Percentiles rank a stretch among this genome's conserved stretches.
phyloP scores from a whole-genome alignment of 2,888 invertebrate genomes.

The Taenaris catops region DNA sequence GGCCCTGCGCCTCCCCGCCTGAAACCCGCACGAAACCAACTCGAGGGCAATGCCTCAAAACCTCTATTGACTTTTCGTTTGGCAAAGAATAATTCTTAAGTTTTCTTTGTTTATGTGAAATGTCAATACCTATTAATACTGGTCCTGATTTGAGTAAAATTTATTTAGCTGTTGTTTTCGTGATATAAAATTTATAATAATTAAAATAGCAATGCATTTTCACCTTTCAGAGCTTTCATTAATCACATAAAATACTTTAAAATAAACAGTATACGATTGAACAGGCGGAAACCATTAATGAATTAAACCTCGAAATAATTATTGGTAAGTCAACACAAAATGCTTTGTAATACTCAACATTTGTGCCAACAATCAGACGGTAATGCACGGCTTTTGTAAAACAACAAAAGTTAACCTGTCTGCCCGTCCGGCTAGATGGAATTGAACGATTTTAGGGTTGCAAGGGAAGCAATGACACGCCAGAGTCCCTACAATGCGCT shows the following conservation, averaged over 20 bases:
- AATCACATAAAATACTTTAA: conserved; percentile 1
- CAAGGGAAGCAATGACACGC: conserved; percentile 76
- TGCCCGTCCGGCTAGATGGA: conserved; percentile 60
- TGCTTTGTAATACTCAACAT: conserved; percentile 72
- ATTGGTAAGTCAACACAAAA: conserved; percentile 52
- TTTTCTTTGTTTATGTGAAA: conserved; percentile 63
- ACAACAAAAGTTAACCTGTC: conserved; percentile 79
- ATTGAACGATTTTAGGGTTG: conserved; percentile 76
- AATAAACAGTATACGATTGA: conserved; percentile 14
- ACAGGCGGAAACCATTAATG: conserved; percentile 39
- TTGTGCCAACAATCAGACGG: conserved; percentile 73
- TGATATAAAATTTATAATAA: too few species aligned
- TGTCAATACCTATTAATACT: conserved; percentile 46
- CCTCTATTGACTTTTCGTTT: conserved; percentile 72
- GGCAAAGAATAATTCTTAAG: conserved; percentile 61
- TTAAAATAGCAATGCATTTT: too few species aligned
- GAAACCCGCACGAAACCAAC: conserved; percentile 45
- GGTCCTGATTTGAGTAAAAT: too few species aligned
- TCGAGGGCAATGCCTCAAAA: conserved; percentile 73
- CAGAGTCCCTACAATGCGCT: conserved; percentile 60
- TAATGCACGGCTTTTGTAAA: conserved; percentile 73
- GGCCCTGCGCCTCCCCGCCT: conserved; percentile 34
- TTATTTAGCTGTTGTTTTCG: too few species aligned
- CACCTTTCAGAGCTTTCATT: too few species aligned
- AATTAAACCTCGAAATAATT: conserved; percentile 47